A percentile compares a stretch with the other conserved stretches of the same genome.
These are phyloP conservation scores for Trichonephila inaurata DNA, from an alignment of 1,140 invertebrate species.

Conservation along the genomic window DNA sequence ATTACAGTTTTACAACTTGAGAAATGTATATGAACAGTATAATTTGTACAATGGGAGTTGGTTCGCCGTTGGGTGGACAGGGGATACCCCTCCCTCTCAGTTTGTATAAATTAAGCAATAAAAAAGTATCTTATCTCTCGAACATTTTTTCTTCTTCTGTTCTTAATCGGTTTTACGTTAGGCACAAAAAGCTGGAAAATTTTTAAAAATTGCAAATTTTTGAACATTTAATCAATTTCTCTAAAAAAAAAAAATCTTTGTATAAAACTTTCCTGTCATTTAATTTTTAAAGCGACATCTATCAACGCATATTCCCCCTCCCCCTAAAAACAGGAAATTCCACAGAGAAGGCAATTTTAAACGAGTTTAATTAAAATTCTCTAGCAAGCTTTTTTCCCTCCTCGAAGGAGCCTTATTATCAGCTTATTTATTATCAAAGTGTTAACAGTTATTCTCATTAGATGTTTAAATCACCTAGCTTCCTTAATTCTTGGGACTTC, in stretches of 20 bases:
- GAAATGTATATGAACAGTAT: too few species aligned
- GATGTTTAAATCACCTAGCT: neutral
- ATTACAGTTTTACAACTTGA: too few species aligned
- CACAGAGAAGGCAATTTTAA: neutral
- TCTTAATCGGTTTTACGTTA: neutral
- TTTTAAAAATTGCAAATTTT: neutral
- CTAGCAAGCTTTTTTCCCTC: neutral
- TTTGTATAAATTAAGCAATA: too few species aligned
- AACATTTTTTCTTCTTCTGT: neutral
- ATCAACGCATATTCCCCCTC: neutral
- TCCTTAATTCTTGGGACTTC: neutral
- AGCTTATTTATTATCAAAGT: neutral
- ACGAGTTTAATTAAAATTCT: conserved; percentile 4
- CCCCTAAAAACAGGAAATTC: neutral
- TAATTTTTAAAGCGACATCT: neutral
- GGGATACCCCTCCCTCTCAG: too few species aligned
- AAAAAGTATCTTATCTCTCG: neutral
- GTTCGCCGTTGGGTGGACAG: too few species aligned
- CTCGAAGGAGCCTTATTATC: neutral
- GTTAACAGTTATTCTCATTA: neutral
- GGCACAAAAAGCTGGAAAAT: neutral
- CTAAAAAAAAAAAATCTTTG: neutral
- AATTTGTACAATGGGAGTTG: too few species aligned
- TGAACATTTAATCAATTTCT: neutral
- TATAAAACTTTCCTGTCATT: neutral